Percentiles rank a stretch among this genome's conserved stretches.
Conservation (phyloP, 2,113 vertebrate genomes). For the Osmerus mordax region DNA sequence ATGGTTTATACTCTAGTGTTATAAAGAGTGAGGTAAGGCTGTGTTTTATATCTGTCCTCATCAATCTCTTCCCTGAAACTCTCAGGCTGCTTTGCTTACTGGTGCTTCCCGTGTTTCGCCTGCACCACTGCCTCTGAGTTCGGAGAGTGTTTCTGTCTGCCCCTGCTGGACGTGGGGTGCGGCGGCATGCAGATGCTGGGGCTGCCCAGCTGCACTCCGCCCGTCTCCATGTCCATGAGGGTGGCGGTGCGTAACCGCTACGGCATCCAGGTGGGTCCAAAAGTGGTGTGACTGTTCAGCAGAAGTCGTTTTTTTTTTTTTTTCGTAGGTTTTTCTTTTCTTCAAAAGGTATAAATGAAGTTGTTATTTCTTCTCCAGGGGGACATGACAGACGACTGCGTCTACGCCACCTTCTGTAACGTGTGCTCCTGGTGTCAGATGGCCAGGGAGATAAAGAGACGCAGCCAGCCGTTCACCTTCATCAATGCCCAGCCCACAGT, state of each 20-base stretch:
- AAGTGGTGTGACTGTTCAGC: background rate
- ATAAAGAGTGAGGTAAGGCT: slow-evolving; percentile 2
- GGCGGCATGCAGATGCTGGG: background rate
- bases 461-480: background rate
- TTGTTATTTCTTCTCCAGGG: slow-evolving; percentile 28
- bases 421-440: slow-evolving; percentile 52
- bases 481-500: slow-evolving; percentile 7
- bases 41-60: background rate
- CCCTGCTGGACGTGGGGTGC: slow-evolving; percentile 35
- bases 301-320: background rate
- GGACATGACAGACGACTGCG: slow-evolving; percentile 39
- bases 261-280: slow-evolving; percentile 26
- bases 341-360: background rate
- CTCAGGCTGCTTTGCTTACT: slow-evolving; percentile 42
- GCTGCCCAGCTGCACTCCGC: background rate
- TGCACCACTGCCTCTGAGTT: slow-evolving; percentile 40
- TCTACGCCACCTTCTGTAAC: slow-evolving; percentile 32
- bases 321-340: too few relatives aligned
- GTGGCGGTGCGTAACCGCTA: slow-evolving; percentile 20
- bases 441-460: slow-evolving; percentile 44
- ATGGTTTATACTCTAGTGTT: too few relatives aligned
- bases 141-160: slow-evolving; percentile 55
- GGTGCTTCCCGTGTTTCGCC: slow-evolving; percentile 49
- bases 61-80: background rate
- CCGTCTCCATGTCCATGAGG: slow-evolving; percentile 22